phyloP scores from a whole-genome alignment of 2,113 vertebrate species.

The Anguilla rostrata region DNA sequence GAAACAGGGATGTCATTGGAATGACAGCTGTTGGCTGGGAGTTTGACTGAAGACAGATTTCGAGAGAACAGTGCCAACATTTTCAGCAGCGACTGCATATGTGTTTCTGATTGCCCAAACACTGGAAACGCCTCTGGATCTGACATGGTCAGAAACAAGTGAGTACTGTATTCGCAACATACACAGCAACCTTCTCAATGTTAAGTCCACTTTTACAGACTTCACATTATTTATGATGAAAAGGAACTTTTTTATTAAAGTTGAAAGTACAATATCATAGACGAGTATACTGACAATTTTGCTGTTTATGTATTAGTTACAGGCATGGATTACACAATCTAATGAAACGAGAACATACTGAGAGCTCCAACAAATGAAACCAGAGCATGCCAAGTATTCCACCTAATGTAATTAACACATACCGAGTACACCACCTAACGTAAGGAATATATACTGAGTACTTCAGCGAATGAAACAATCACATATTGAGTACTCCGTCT shows the following conservation, averaged over 20 bases:
- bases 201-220: neutral
- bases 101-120: neutral
- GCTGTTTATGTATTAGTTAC: too few relatives aligned
- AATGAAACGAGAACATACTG: neutral
- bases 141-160: neutral
- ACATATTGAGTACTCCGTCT: too few relatives aligned
- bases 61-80: neutral
- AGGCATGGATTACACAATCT: too few relatives aligned
- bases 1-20: neutral
- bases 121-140: neutral
- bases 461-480: neutral
- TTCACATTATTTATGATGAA: too few relatives aligned
- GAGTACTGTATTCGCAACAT: neutral
- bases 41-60: constrained; percentile 10
- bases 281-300: too few relatives aligned
- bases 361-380: neutral
- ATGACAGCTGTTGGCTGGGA: constrained; percentile 5
- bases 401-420: neutral
- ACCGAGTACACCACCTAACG: too few relatives aligned
- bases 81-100: neutral
- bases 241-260: too few relatives aligned
- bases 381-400: neutral
- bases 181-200: neutral
- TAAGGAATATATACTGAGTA: neutral
- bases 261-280: too few relatives aligned